Evolutionary conservation across 2,113 vertebrate genomes (phyloP).

Genomic region (Marmota monax): DNA sequence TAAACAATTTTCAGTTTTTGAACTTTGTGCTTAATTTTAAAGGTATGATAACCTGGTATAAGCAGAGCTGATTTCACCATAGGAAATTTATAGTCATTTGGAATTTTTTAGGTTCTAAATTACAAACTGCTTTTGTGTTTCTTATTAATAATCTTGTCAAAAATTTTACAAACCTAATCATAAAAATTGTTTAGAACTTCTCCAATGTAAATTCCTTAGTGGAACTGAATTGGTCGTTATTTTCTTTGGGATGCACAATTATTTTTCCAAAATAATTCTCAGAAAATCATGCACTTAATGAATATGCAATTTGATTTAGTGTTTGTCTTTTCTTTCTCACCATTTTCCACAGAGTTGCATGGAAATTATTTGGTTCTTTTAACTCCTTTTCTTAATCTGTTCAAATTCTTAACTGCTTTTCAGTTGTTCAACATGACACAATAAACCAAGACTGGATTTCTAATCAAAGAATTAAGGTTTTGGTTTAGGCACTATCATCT

Average conservation of each 20-base stretch:
- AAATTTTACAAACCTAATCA: not conserved
- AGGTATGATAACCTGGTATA: not conserved
- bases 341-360: not conserved
- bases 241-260: not conserved
- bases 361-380: not conserved
- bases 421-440: constrained; percentile 35
- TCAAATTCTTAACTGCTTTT: constrained; percentile 33
- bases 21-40: not conserved
- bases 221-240: not conserved
- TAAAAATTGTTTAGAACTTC: not conserved
- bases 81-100: not conserved
- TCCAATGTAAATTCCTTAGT: not conserved
- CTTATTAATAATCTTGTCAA: constrained; percentile 1
- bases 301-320: not conserved
- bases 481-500: not conserved
- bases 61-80: not conserved
- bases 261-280: constrained; percentile 44
- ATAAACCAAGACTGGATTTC: not conserved
- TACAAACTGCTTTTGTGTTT: not conserved
- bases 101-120: constrained; percentile 1
- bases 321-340: not conserved
- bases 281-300: not conserved
- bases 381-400: not conserved
- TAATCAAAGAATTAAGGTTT: not conserved
- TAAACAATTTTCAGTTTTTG: not conserved